These are phyloP conservation scores for Jacana jacana DNA, from an alignment of 2,113 vertebrate genomes.

Conservation along the genomic window DNA sequence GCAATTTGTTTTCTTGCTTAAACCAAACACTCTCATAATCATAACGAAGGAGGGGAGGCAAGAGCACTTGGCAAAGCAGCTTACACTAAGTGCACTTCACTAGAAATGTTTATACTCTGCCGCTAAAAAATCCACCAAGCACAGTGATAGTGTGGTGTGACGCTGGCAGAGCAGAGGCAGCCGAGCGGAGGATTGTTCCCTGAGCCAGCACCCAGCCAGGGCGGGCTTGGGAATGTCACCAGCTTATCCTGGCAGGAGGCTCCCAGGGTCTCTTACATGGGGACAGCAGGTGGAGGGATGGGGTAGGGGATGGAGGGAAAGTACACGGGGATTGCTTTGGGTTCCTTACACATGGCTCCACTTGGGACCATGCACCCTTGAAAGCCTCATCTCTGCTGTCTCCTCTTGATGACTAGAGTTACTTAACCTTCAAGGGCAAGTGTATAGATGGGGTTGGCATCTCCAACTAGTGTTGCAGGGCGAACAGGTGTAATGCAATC, in stretches of 20 bases:
- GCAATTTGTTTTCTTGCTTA: background rate
- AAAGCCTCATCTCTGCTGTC: background rate
- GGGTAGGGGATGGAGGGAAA: background rate
- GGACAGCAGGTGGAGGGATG: background rate
- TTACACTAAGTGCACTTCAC: constrained; percentile 12
- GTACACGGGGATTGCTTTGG: background rate
- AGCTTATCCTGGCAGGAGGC: background rate
- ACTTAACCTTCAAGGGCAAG: background rate
- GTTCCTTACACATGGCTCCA: rapidly evolving
- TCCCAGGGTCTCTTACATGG: background rate
- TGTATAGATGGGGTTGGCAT: background rate
- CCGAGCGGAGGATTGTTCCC: background rate
- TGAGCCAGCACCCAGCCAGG: background rate
- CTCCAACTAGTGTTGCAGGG: background rate
- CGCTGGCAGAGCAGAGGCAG: background rate
- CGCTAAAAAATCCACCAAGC: background rate
- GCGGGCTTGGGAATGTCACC: background rate
- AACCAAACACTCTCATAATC: constrained; percentile 1
- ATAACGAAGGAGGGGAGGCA: constrained; percentile 9
- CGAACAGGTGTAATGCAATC: background rate
- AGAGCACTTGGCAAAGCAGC: constrained; percentile 22
- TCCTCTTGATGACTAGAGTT: background rate
- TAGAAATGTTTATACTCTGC: constrained; percentile 48
- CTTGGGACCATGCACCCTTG: rapidly evolving
- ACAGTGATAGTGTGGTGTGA: rapidly evolving